Percentiles rank a stretch among this genome's conserved stretches.
Conservation (phyloP, 2,113 vertebrate genomes). For the Chlorocebus sabaeus region DNA sequence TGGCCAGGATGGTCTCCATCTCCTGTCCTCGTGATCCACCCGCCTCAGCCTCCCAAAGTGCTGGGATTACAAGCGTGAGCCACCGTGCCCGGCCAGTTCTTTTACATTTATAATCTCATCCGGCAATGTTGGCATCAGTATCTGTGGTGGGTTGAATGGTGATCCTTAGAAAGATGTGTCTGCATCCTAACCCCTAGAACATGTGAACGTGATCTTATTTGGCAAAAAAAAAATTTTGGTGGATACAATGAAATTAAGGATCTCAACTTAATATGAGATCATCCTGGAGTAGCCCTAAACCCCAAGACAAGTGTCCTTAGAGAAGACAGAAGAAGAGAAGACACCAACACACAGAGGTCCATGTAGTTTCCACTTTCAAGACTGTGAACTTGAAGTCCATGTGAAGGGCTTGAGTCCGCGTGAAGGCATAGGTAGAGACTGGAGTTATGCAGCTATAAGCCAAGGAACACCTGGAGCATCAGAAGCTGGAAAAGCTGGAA, state of each 20-base stretch:
- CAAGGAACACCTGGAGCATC: not conserved
- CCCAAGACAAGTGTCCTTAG: not conserved
- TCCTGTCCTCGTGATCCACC: no score
- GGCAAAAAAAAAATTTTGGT: not conserved
- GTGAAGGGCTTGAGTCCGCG: no score
- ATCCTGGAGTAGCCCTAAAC: not conserved
- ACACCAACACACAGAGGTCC: not conserved
- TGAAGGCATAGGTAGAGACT: not conserved
- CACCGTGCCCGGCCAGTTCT: no score
- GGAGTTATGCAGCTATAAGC: not conserved
- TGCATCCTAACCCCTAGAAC: not conserved
- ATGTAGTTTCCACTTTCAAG: no score
- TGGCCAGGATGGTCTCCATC: no score
- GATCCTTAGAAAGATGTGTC: not conserved
- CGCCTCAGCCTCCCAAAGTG: no score
- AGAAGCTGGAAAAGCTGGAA: not conserved
- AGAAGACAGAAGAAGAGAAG: not conserved
- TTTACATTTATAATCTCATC: not conserved
- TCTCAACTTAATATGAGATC: not conserved
- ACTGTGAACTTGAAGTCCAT: no score
- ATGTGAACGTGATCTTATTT: not conserved
- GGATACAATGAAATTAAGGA: not conserved
- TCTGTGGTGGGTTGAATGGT: not conserved
- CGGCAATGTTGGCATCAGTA: fast-evolving
- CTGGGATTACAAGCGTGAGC: no score